phyloP scores from a whole-genome alignment of 2,113 vertebrate genomes.

The Caranx melampygus region DNA sequence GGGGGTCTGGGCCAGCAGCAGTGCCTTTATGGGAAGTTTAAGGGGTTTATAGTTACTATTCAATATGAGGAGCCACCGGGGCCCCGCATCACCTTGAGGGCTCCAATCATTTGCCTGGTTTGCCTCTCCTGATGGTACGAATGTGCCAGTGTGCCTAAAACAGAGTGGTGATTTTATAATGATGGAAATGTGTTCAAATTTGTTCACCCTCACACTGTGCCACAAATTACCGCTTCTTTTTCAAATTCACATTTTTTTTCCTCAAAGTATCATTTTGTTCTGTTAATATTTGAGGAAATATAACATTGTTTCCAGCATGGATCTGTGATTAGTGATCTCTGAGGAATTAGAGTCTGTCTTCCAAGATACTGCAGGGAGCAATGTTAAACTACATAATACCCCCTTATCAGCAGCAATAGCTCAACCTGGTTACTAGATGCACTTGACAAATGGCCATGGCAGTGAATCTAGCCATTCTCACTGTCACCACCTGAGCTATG shows the following conservation, averaged over 20 bases:
- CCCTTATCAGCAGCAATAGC: conserved; percentile 64
- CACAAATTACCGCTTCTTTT: not conserved
- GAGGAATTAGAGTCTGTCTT: conserved; percentile 30
- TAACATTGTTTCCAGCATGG: not conserved
- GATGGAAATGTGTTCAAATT: not conserved
- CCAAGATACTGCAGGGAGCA: conserved; percentile 44
- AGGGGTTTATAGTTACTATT: too few species aligned
- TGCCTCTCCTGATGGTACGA: too few species aligned
- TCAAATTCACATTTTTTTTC: not conserved
- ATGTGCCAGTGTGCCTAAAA: too few species aligned
- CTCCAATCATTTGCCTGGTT: too few species aligned
- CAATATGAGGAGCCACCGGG: too few species aligned
- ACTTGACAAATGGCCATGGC: conserved; percentile 56
- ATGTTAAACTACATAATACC: conserved; percentile 56
- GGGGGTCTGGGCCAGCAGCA: too few species aligned
- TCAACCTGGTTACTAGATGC: conserved; percentile 57
- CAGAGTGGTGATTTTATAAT: not conserved
- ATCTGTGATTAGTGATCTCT: conserved; percentile 2
- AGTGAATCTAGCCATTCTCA: conserved; percentile 59
- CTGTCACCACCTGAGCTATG: conserved; percentile 50
- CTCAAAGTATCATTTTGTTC: not conserved
- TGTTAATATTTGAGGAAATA: conserved; percentile 23
- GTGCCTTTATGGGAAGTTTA: too few species aligned
- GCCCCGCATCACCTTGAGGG: too few species aligned
- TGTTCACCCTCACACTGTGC: not conserved